phyloP scores from a whole-genome alignment of 2,888 invertebrate species.

The Cylloceria caligata region DNA sequence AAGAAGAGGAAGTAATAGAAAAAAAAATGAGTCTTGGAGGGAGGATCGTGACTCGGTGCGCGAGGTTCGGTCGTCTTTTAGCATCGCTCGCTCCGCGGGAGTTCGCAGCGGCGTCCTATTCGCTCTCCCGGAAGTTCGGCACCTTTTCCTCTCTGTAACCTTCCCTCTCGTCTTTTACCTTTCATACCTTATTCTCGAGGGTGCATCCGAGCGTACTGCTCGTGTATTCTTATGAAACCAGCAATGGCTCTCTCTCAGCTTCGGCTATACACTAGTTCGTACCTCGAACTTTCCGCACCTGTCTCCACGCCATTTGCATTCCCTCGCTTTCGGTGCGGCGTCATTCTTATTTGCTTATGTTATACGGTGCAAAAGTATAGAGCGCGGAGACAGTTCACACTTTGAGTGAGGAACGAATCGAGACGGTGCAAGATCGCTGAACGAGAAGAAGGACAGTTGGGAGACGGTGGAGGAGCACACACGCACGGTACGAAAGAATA shows the following conservation, averaged over 20 bases:
- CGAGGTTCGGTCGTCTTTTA: slow-evolving; percentile 75
- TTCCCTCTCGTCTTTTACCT: slow-evolving; percentile 30
- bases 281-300: slow-evolving; percentile 74
- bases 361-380: not conserved
- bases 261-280: slow-evolving; percentile 23
- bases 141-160: slow-evolving; percentile 51
- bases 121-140: slow-evolving; percentile 55
- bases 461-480: slow-evolving; percentile 30
- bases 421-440: not conserved
- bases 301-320: slow-evolving; percentile 54
- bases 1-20: slow-evolving; percentile 19
- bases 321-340: not conserved
- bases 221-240: slow-evolving; percentile 29
- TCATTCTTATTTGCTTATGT: slow-evolving; percentile 16
- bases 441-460: slow-evolving; percentile 53
- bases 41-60: slow-evolving; percentile 37
- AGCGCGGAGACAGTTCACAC: slow-evolving; percentile 24
- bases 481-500: slow-evolving; percentile 42
- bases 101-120: slow-evolving; percentile 63
- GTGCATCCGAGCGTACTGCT: slow-evolving; percentile 39
- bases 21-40: slow-evolving; percentile 1
- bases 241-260: slow-evolving; percentile 35
- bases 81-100: slow-evolving; percentile 75
- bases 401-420: slow-evolving; percentile 31
- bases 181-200: slow-evolving; percentile 35